Conservation (phyloP, 2,113 vertebrate genomes). For the Aythya baeri region DNA sequence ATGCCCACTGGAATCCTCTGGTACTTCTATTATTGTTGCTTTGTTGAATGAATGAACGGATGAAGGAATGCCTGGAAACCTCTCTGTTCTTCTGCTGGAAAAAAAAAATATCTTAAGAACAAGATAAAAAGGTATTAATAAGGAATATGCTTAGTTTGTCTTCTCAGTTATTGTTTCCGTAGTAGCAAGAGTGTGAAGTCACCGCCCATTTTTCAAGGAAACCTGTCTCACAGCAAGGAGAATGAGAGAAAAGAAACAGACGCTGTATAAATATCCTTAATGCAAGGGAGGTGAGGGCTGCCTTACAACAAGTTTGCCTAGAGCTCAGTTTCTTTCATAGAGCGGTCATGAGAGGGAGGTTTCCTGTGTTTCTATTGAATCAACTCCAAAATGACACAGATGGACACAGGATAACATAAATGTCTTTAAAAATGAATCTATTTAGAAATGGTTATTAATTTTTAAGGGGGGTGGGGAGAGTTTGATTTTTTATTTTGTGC, state of each 20-base stretch:
- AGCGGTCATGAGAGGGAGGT: neutral
- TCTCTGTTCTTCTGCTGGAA: neutral
- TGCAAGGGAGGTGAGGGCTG: neutral
- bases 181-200: neutral
- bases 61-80: neutral
- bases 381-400: neutral
- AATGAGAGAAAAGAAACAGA: neutral
- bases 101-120: neutral
- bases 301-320: neutral
- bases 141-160: neutral
- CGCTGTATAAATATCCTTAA: neutral
- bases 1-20: neutral
- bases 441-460: neutral
- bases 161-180: neutral
- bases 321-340: neutral
- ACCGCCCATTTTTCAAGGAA: neutral
- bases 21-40: neutral
- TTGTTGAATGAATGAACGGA: neutral
- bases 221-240: neutral
- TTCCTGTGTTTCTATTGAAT: neutral
- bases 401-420: neutral
- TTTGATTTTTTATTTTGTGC: neutral
- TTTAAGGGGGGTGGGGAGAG: accelerated
- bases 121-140: neutral
- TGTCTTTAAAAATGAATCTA: neutral